Percentiles rank a stretch among this genome's conserved stretches.
Evolutionary conservation across 2,797 vertebrate species (phyloP).

Genomic region (Pyrrhura leucotis): DNA sequence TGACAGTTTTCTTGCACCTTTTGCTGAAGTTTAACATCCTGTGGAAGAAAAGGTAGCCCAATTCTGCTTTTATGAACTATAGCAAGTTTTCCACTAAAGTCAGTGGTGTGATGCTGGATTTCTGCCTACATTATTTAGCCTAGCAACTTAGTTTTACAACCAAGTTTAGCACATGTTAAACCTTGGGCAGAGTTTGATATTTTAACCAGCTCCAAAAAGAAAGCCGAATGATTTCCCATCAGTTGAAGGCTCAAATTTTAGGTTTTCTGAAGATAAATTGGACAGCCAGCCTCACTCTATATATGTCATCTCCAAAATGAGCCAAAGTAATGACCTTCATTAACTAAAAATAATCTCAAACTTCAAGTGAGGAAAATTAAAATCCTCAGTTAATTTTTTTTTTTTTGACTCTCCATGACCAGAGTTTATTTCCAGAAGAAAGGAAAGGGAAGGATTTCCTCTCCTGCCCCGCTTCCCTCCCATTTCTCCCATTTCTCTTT

Average conservation of each 20-base stretch:
- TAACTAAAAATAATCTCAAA: slow-evolving; percentile 36
- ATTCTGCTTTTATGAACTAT: neutral
- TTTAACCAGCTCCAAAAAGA: neutral
- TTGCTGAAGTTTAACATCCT: slow-evolving; percentile 16
- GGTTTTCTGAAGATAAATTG: slow-evolving; percentile 28
- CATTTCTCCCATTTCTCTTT: neutral
- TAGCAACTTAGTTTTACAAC: neutral
- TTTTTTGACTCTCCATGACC: neutral
- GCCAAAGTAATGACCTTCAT: slow-evolving; percentile 41
- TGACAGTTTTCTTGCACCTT: neutral
- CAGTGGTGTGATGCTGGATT: neutral
- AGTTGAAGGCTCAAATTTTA: neutral
- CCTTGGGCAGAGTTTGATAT: neutral
- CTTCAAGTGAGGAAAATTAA: slow-evolving; percentile 34
- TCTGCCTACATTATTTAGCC: slow-evolving; percentile 4
- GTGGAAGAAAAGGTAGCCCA: neutral
- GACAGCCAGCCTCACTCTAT: neutral
- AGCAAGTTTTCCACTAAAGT: neutral
- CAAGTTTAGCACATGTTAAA: slow-evolving; percentile 24
- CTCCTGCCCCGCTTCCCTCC: neutral
- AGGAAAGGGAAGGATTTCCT: neutral
- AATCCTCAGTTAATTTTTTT: neutral
- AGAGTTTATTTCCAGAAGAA: neutral
- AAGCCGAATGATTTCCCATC: neutral
- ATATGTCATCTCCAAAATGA: slow-evolving; percentile 37